Percentiles rank a stretch among this genome's conserved stretches.
Evolutionary conservation across 2,888 invertebrate genomes (phyloP).

Genomic region (Drosophila nr. fundita): DNA sequence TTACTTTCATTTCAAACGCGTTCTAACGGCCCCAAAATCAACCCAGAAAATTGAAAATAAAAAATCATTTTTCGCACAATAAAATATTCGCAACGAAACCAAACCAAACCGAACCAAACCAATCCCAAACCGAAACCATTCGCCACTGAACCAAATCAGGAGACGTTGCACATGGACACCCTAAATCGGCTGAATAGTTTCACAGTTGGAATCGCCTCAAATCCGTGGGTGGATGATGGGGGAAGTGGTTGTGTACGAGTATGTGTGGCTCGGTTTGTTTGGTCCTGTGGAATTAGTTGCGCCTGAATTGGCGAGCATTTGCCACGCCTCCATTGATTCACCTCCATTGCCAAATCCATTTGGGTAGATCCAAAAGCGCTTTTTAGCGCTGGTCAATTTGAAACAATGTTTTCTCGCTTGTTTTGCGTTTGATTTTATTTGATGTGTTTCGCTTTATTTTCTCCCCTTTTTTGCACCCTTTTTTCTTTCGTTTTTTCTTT

Average conservation of each 20-base stretch:
- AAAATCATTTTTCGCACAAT: constrained; percentile 83
- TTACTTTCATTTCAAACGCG: constrained; percentile 65
- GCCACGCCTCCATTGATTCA: constrained; percentile 42
- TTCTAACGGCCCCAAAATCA: constrained; percentile 45
- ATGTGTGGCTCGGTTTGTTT: constrained; percentile 3
- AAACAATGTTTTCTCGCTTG: constrained; percentile 77
- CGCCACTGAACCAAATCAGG: constrained; percentile 11
- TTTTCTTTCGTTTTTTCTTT: constrained; percentile 20
- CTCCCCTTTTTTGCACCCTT: constrained; percentile 39
- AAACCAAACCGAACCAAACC: constrained; percentile 11
- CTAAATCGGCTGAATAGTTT: constrained; percentile 46
- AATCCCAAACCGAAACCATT: constrained; percentile 25
- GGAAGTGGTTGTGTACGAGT: too few relatives aligned
- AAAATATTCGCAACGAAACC: constrained; percentile 70
- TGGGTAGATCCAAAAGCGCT: constrained; percentile 44
- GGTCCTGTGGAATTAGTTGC: constrained; percentile 76
- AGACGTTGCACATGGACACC: constrained; percentile 33
- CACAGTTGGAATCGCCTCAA: constrained; percentile 39
- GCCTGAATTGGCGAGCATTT: constrained; percentile 80
- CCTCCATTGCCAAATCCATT: constrained; percentile 14
- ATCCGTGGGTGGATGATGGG: constrained; percentile 5
- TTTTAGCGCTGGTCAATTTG: constrained; percentile 71
- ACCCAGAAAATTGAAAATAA: constrained; percentile 73
- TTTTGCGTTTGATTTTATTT: constrained; percentile 80
- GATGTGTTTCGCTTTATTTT: constrained; percentile 65